Evolutionary conservation across 2,888 invertebrate genomes (phyloP).

Genomic region (Drosophila meridiana): DNA sequence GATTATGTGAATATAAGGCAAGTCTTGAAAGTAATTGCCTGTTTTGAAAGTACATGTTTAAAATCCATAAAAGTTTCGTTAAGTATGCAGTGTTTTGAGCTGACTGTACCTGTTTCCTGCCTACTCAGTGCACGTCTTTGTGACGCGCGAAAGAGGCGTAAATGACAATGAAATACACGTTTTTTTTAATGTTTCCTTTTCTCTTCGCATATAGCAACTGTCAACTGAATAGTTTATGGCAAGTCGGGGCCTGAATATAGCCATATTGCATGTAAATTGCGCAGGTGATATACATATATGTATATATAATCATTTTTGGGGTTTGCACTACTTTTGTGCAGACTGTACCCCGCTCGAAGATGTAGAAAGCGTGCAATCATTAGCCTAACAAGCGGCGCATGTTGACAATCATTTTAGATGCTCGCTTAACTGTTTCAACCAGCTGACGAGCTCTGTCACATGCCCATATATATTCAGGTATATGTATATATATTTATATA

Average conservation of each 20-base stretch:
- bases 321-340: conserved; percentile 31
- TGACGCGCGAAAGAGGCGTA: conserved; percentile 25
- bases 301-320: conserved; percentile 3
- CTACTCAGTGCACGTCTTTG: conserved; percentile 22
- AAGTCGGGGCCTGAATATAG: not conserved
- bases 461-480: conserved; percentile 34
- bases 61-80: conserved; percentile 33
- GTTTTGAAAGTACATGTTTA: conserved; percentile 1
- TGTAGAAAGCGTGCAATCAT: conserved; percentile 72
- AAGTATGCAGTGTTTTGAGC: conserved; percentile 34
- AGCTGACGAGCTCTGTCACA: conserved; percentile 68
- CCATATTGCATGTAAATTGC: conserved; percentile 7
- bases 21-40: conserved; percentile 2
- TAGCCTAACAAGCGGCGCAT: conserved; percentile 66
- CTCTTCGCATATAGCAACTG: not conserved
- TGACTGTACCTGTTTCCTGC: conserved; percentile 46
- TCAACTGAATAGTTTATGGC: conserved; percentile 4
- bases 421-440: conserved; percentile 39
- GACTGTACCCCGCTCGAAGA: conserved; percentile 56
- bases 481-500: not conserved
- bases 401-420: conserved; percentile 41
- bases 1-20: not conserved
- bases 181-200: conserved; percentile 2
- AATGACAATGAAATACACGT: conserved; percentile 30
- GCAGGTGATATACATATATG: not conserved